These are phyloP conservation scores for Leucoraja erinaceus DNA, from an alignment of 2,113 vertebrate species.

Conservation along the genomic window DNA sequence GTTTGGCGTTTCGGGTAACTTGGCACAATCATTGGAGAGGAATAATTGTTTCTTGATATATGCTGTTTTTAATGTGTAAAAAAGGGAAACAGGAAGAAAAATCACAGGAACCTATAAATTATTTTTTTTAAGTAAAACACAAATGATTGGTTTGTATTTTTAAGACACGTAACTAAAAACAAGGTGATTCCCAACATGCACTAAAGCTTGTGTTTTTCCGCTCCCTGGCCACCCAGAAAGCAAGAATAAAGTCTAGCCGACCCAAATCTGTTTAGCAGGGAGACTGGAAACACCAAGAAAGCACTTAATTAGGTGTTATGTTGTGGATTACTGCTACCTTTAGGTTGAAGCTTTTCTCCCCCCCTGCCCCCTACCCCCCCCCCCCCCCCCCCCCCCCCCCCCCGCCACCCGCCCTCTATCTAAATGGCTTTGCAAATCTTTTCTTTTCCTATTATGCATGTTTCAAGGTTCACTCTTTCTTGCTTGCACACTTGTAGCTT, in stretches of 20 bases:
- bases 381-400: neutral
- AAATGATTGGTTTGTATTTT: neutral
- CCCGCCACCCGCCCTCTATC: neutral
- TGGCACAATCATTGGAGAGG: neutral
- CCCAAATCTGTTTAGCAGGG: neutral
- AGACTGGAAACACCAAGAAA: constrained; percentile 18
- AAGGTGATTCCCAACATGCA: neutral
- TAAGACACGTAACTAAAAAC: too few relatives aligned
- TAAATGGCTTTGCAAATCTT: neutral
- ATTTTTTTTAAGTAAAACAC: neutral
- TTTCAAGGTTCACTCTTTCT: neutral
- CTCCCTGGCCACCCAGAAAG: neutral
- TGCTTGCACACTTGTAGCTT: neutral
- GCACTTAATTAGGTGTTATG: constrained; percentile 24
- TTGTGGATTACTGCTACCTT: constrained; percentile 22
- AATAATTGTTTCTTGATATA: neutral
- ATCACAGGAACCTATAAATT: neutral
- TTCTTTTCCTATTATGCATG: neutral
- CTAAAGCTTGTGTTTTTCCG: neutral
- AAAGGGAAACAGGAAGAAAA: neutral
- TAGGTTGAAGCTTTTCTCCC: neutral
- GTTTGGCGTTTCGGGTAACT: too few relatives aligned
- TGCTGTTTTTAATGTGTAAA: neutral
- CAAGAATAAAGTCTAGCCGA: neutral
- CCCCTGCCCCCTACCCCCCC: neutral